Evolutionary conservation across 35 echinoderm and acorn worm species (phyloP).

Genomic region (Ptychodera flava): DNA sequence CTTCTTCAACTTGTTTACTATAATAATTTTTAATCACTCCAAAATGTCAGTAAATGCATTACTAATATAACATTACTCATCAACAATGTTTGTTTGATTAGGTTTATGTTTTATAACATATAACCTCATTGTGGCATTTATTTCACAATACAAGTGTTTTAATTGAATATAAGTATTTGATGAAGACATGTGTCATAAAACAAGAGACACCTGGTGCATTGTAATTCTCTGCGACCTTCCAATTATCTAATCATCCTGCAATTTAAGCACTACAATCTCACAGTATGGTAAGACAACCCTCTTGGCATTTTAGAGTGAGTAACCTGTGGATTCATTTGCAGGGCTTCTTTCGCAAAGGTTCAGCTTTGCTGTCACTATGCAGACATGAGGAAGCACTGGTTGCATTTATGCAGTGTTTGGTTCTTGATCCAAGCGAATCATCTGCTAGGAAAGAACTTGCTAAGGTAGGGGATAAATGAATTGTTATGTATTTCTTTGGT

Average conservation of each 20-base stretch:
- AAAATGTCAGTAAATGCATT: background rate
- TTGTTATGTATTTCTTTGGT: too few relatives aligned
- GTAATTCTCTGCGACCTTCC: too few relatives aligned
- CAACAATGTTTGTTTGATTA: background rate
- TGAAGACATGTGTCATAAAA: too few relatives aligned
- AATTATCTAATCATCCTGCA: too few relatives aligned
- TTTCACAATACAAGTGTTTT: background rate
- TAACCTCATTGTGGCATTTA: background rate
- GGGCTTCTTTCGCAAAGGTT: slow-evolving; percentile 75
- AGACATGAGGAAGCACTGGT: slow-evolving; percentile 50
- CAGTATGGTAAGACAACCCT: too few relatives aligned
- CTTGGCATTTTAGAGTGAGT: too few relatives aligned
- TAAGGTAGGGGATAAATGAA: slow-evolving; percentile 37
- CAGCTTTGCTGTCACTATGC: slow-evolving; percentile 27
- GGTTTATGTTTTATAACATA: background rate
- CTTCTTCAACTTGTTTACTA: background rate
- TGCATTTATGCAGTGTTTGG: slow-evolving; percentile 70
- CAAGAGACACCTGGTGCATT: too few relatives aligned
- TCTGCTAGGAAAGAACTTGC: slow-evolving; percentile 57
- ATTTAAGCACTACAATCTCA: too few relatives aligned
- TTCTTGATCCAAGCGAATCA: slow-evolving; percentile 43
- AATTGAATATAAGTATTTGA: background rate
- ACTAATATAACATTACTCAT: background rate
- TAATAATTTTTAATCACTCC: background rate
- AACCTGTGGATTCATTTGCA: slow-evolving; percentile 17